Percentiles rank a stretch among this genome's conserved stretches.
Evolutionary conservation across 2,888 invertebrate species (phyloP).

Genomic region (Portevinia maculata): DNA sequence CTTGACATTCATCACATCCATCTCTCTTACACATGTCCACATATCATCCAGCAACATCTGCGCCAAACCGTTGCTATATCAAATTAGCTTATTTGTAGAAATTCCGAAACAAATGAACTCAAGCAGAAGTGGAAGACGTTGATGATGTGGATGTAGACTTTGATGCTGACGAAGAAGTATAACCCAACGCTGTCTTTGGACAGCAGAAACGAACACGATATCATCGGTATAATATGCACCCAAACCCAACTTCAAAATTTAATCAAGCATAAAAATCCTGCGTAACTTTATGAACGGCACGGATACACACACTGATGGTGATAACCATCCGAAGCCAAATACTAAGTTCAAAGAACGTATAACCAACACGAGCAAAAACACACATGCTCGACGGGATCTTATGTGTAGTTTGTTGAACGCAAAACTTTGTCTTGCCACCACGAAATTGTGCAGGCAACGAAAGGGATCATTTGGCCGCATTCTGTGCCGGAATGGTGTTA

Average conservation of each 20-base stretch:
- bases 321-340: constrained; percentile 12
- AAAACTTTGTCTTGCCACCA: constrained; percentile 58
- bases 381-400: constrained; percentile 43
- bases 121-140: constrained; percentile 19
- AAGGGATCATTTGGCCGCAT: constrained; percentile 50
- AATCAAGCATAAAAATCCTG: constrained; percentile 67
- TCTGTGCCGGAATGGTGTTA: constrained; percentile 43
- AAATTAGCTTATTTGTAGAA: constrained; percentile 38
- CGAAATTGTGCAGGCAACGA: constrained; percentile 31
- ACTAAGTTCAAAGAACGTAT: constrained; percentile 25
- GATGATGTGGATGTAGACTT: constrained; percentile 16
- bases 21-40: neutral
- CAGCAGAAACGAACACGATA: constrained; percentile 10
- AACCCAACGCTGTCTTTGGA: neutral
- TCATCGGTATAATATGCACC: constrained; percentile 52
- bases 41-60: constrained; percentile 38
- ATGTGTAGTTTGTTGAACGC: constrained; percentile 25
- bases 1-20: neutral
- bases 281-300: constrained; percentile 19
- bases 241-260: constrained; percentile 45
- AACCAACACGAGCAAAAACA: constrained; percentile 4
- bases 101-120: constrained; percentile 31
- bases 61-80: constrained; percentile 35
- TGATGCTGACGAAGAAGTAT: constrained; percentile 45
- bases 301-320: neutral